Evolutionary conservation across 2,113 vertebrate species (phyloP).

Genomic region (Rhinolophus sinicus): DNA sequence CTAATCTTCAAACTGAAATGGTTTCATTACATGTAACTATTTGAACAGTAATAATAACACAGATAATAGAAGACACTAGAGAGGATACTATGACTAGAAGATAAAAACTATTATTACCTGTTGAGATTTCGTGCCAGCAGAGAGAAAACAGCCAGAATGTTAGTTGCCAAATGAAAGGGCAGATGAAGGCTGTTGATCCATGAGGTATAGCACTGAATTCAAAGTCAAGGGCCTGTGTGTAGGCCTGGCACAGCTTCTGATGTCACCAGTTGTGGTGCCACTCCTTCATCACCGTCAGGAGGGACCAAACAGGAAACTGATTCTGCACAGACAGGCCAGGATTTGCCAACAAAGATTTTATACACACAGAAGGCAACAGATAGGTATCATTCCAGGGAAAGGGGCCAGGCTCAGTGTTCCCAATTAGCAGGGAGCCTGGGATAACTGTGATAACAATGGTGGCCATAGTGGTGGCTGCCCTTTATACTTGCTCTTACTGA

Average conservation of each 20-base stretch:
- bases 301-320: not conserved
- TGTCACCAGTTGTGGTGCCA: not conserved
- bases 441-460: not conserved
- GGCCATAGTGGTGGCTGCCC: not conserved
- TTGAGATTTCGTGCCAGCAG: not conserved
- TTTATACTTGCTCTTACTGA: not conserved
- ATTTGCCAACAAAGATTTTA: slow-evolving; percentile 5
- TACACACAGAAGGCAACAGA: not conserved
- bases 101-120: not conserved
- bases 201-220: not conserved
- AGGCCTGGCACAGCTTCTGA: not conserved
- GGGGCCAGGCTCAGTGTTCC: not conserved
- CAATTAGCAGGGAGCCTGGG: not conserved
- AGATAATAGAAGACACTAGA: not conserved
- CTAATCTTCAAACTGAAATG: not conserved
- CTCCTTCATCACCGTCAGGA: not conserved
- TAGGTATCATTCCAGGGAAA: not conserved
- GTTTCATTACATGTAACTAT: not conserved
- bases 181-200: not conserved
- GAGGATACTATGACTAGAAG: not conserved
- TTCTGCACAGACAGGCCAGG: not conserved
- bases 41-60: not conserved
- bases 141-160: not conserved
- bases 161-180: not conserved
- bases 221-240: not conserved